A percentile compares a stretch with the other conserved stretches of the same genome.
Conservation (phyloP, 2,888 invertebrate genomes). For the Lysandra coridon region DNA sequence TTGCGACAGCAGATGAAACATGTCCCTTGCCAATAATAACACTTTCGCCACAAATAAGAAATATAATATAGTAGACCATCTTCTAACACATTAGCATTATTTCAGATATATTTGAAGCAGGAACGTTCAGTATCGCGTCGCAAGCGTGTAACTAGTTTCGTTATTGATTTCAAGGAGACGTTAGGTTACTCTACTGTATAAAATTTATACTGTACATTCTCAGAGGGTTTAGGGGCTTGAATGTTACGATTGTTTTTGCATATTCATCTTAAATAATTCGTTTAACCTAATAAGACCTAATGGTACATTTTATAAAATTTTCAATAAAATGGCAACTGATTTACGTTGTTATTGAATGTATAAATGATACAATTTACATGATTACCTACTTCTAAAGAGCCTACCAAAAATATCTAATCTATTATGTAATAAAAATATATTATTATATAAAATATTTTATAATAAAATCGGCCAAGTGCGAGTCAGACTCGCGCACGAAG, state of each 20-base stretch:
- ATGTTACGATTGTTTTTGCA: neutral
- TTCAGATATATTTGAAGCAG: neutral
- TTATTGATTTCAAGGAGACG: too few species aligned
- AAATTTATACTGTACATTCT: neutral
- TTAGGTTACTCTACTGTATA: too few species aligned
- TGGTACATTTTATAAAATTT: neutral
- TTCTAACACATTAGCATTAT: neutral
- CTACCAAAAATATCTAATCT: too few species aligned
- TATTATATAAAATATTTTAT: too few species aligned
- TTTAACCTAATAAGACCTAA: neutral
- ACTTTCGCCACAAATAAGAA: constrained; percentile 17
- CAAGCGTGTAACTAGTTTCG: neutral
- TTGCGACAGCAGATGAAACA: constrained; percentile 38
- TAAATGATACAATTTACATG: neutral
- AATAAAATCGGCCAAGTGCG: too few species aligned
- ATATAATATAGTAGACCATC: neutral
- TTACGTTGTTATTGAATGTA: neutral
- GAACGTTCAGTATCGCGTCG: neutral
- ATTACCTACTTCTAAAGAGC: too few species aligned
- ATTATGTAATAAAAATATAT: too few species aligned
- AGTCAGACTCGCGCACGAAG: too few species aligned
- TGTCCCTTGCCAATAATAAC: constrained; percentile 34
- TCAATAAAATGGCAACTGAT: neutral
- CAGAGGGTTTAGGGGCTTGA: neutral
- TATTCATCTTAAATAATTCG: neutral